Percentiles rank a stretch among this genome's conserved stretches.
These are phyloP conservation scores for Psophia crepitans DNA, from an alignment of 2,113 vertebrate genomes.

Conservation along the genomic window DNA sequence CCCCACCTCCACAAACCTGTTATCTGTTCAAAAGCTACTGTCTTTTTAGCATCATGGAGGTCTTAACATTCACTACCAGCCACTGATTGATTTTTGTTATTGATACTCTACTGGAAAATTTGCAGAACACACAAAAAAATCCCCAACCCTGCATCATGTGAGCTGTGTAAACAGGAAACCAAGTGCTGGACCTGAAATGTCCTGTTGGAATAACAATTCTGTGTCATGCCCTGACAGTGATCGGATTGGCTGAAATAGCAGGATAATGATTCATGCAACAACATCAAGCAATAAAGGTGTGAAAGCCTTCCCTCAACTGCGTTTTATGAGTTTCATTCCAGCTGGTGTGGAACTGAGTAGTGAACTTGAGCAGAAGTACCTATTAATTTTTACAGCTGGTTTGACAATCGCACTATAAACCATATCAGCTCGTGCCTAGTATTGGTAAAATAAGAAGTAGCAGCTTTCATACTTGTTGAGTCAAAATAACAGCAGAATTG, in stretches of 20 bases:
- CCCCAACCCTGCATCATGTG: neutral
- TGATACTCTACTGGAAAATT: neutral
- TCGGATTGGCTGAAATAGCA: neutral
- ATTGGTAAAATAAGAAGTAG: neutral
- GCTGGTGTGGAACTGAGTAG: neutral
- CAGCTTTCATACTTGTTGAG: neutral
- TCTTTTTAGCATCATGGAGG: neutral
- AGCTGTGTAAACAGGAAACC: neutral
- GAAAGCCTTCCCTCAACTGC: neutral
- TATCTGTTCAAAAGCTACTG: neutral
- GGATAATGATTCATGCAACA: neutral
- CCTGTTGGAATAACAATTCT: neutral
- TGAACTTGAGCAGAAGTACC: neutral
- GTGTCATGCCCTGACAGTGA: neutral
- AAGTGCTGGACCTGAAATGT: neutral
- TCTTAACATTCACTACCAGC: neutral
- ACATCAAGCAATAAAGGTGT: neutral
- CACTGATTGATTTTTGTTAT: neutral
- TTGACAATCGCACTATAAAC: neutral
- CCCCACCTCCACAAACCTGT: neutral
- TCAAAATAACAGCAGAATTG: neutral
- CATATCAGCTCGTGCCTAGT: neutral
- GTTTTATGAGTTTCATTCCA: neutral
- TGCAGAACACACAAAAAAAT: neutral
- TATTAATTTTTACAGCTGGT: neutral